Conservation (phyloP, 2,797 vertebrate species). For the Acropternis orthonyx region DNA sequence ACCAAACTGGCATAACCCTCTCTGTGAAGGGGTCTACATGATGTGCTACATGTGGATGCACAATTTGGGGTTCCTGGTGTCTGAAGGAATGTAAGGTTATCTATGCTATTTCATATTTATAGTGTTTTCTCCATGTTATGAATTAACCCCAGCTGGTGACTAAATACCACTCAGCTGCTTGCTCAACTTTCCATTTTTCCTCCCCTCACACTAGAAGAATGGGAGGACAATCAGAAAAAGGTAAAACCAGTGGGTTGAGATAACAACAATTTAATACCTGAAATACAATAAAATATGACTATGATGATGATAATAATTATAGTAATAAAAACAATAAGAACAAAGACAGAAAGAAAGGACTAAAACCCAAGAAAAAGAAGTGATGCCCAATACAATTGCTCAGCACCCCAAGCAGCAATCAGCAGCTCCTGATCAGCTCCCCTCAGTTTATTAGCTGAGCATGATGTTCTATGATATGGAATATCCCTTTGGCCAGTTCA, state of each 20-base stretch:
- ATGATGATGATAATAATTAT: neutral
- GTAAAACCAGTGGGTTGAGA: neutral
- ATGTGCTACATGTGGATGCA: rapidly evolving
- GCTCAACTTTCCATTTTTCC: neutral
- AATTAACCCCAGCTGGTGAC: neutral
- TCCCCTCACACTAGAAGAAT: neutral
- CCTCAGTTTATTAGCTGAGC: neutral
- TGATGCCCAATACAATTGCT: neutral
- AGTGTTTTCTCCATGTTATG: neutral
- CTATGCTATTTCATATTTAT: neutral
- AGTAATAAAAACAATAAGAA: neutral
- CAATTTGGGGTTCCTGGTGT: neutral
- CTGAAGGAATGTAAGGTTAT: neutral
- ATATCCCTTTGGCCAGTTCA: neutral
- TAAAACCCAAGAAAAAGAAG: neutral
- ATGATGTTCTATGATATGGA: neutral
- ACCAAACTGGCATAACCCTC: neutral
- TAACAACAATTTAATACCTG: neutral
- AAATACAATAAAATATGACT: neutral
- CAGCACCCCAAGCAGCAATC: neutral
- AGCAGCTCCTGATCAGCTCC: rapidly evolving
- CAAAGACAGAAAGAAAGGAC: neutral
- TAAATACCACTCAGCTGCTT: neutral
- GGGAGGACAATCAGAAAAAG: neutral
- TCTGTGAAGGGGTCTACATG: rapidly evolving